A percentile compares a stretch with the other conserved stretches of the same genome.
phyloP scores from a whole-genome alignment of 2,797 vertebrate genomes.

The Protonibea diacanthus region DNA sequence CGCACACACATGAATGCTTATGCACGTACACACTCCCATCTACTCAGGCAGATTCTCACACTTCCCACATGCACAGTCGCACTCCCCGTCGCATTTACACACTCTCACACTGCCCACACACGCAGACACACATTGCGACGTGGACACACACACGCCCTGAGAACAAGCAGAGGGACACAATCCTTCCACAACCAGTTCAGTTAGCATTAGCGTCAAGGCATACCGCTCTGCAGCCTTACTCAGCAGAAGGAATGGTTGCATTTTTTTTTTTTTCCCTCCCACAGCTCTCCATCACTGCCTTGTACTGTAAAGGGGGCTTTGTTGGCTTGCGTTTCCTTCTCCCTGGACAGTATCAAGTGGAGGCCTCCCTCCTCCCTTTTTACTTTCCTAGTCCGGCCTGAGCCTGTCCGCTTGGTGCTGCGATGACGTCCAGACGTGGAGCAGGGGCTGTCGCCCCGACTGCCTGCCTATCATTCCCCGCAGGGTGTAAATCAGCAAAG shows the following conservation, averaged over 20 bases:
- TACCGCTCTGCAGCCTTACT: slow-evolving; percentile 35
- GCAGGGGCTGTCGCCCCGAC: slow-evolving; percentile 51
- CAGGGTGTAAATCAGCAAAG: slow-evolving; percentile 79
- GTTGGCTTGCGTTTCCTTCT: slow-evolving; percentile 56
- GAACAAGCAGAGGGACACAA: slow-evolving; percentile 26
- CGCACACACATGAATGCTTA: background rate
- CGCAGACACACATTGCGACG: background rate
- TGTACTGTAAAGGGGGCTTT: slow-evolving; percentile 61
- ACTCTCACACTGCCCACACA: slow-evolving; percentile 18
- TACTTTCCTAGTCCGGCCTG: background rate
- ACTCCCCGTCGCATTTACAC: slow-evolving; percentile 28
- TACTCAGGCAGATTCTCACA: slow-evolving; percentile 44
- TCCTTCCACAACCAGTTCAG: slow-evolving; percentile 30
- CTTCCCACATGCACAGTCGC: slow-evolving; percentile 46
- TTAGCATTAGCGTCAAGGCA: slow-evolving; percentile 46
- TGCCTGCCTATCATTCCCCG: slow-evolving; percentile 79
- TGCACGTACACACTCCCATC: background rate
- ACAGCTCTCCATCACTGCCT: slow-evolving; percentile 37
- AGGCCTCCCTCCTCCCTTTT: background rate
- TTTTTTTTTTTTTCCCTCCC: slow-evolving; percentile 20
- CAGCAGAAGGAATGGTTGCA: slow-evolving; percentile 47
- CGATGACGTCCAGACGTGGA: slow-evolving; percentile 50
- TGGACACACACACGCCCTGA: slow-evolving; percentile 7
- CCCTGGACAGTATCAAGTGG: slow-evolving; percentile 66
- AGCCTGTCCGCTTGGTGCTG: slow-evolving; percentile 16